Conservation (phyloP, 1,140 invertebrate species). For the Delia radicum region DNA sequence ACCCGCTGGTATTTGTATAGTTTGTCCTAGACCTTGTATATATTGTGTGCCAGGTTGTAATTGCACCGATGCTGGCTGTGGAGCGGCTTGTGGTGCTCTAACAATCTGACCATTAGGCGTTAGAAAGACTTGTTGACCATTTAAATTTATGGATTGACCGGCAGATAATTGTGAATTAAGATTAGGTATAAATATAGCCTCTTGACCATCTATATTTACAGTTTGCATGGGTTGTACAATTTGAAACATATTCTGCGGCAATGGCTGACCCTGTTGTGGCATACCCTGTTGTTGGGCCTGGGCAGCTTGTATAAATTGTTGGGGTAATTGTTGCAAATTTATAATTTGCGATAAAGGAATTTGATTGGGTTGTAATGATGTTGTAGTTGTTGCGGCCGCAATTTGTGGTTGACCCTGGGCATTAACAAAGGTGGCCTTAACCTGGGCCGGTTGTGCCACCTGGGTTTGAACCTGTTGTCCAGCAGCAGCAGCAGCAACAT, state of each 20-base stretch:
- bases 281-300: slow-evolving; percentile 21
- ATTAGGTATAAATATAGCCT: slow-evolving; percentile 82
- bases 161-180: slow-evolving; percentile 41
- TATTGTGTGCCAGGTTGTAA: slow-evolving; percentile 56
- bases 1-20: slow-evolving; percentile 61
- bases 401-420: neutral
- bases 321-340: slow-evolving; percentile 50
- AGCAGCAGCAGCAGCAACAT: slow-evolving; percentile 23
- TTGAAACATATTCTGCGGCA: slow-evolving; percentile 51
- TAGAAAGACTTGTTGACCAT: slow-evolving; percentile 58
- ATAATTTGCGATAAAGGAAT: slow-evolving; percentile 47
- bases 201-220: slow-evolving; percentile 89
- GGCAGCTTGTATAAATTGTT: slow-evolving; percentile 38
- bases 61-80: slow-evolving; percentile 10
- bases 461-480: slow-evolving; percentile 7
- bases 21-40: slow-evolving; percentile 62
- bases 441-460: slow-evolving; percentile 30
- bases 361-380: slow-evolving; percentile 21
- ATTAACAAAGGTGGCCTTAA: slow-evolving; percentile 35
- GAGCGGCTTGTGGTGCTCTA: slow-evolving; percentile 56
- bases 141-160: slow-evolving; percentile 48
- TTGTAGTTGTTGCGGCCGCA: too few relatives aligned
- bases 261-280: slow-evolving; percentile 6
- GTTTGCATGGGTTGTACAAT: slow-evolving; percentile 71
- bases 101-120: slow-evolving; percentile 67